Conservation (phyloP, 1,140 invertebrate genomes). For the Helicoverpa zea region DNA sequence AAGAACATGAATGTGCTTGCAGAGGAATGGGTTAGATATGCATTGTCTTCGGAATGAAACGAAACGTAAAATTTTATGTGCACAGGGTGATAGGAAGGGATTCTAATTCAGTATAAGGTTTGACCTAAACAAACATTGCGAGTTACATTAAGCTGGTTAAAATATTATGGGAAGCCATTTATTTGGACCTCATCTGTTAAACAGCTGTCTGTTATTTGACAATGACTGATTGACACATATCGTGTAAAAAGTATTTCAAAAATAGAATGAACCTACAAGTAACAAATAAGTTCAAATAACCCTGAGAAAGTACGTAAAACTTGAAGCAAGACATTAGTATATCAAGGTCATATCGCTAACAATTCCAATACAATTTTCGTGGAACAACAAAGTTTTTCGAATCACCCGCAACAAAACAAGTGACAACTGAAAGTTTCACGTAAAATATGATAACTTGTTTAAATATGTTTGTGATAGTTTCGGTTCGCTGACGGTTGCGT, state of each 20-base stretch:
- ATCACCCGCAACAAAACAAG: constrained; percentile 23
- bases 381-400: constrained; percentile 24
- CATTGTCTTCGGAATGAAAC: too few relatives aligned
- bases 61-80: too few relatives aligned
- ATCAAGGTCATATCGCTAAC: constrained; percentile 1
- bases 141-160: not conserved
- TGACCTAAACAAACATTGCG: too few relatives aligned
- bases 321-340: constrained; percentile 1
- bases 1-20: too few relatives aligned
- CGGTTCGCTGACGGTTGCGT: not conserved
- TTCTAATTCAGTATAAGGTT: too few relatives aligned
- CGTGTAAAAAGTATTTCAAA: too few relatives aligned
- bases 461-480: constrained; percentile 19
- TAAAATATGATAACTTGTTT: not conserved
- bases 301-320: not conserved
- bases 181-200: not conserved
- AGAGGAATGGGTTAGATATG: too few relatives aligned
- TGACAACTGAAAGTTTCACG: constrained; percentile 2
- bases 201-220: too few relatives aligned
- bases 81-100: too few relatives aligned
- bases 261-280: too few relatives aligned
- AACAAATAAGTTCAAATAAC: not conserved
- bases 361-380: constrained; percentile 1
- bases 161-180: not conserved
- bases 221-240: too few relatives aligned